Evolutionary conservation across 1,140 invertebrate genomes (phyloP), one percentile per base, ranked within the genome.

Genomic region (Drosophila guanche): DNA sequence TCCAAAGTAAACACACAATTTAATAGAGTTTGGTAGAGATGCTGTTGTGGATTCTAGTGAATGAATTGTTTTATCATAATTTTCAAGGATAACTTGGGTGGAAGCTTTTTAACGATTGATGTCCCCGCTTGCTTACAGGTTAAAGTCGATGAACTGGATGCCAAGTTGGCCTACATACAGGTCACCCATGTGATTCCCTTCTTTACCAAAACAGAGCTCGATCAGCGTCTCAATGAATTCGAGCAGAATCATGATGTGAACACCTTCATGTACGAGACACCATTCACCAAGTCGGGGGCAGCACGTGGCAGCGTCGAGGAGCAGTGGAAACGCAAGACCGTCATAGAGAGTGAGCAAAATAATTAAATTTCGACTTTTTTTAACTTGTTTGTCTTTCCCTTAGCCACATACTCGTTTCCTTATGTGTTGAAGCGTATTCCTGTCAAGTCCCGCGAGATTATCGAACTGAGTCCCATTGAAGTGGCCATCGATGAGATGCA

Each of bases 401-500:
- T 89, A 96, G 96, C 96, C 6, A 94, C 95, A 84, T 96, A 95
- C 90, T 95, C 94, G 52, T 98, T 99, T 92, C 97, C 98, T 0
- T 98, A 98, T 91, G 95, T 98, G 1, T 97, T 97, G 72, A 98
- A 98, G 88, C 94, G 97, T 7, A 96, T 98, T 61, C 92, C 94
- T 46, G 95, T 98, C 2, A 92, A 94, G 66, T 92, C 95, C n/a
- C 93, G 94, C 79, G 93, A 94, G 80, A 94, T 95, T 54, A 94
- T 95, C 63, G 96, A 98, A 90, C 92, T 98, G 53, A 95, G 94
- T 80, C 98, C 98, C 1, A 98, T 99, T 80, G 97, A 98, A 92
- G 97, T 98, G 7, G 97, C 98, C 46, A 95, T 98, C 45, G 96
- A 98, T 90, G 97, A 98, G 92, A 98, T 98, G 97, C 94, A 95